A percentile compares a stretch with the other conserved stretches of the same genome.
Evolutionary conservation across 2,888 invertebrate genomes (phyloP).

Genomic region (Volucella inflata): DNA sequence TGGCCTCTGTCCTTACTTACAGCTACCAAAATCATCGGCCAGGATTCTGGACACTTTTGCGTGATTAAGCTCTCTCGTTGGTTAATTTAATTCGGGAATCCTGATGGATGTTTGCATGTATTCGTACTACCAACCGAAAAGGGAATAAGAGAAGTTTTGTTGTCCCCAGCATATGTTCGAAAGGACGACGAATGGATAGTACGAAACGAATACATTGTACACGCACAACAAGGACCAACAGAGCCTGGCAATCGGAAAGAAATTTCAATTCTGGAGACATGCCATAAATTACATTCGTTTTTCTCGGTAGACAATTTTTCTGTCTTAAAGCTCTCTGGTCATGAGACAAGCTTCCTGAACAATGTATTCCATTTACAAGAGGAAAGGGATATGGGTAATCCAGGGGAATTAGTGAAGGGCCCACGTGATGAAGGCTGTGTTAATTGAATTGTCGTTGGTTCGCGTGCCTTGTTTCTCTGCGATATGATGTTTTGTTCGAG

Average conservation of each 20-base stretch:
- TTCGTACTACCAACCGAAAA: conserved; percentile 10
- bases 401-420: conserved; percentile 68
- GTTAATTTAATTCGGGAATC: conserved; percentile 71
- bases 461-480: conserved; percentile 55
- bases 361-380: conserved; percentile 32
- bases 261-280: conserved; percentile 69
- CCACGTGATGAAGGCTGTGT: conserved; percentile 72
- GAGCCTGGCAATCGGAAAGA: conserved; percentile 55
- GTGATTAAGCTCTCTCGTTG: conserved; percentile 68
- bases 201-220: not conserved
- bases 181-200: not conserved
- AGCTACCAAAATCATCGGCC: conserved; percentile 1
- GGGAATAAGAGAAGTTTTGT: conserved; percentile 7
- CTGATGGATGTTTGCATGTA: conserved; percentile 71
- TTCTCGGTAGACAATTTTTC: conserved; percentile 34
- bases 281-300: conserved; percentile 70
- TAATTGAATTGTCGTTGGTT: conserved; percentile 75
- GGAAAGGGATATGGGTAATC: conserved; percentile 52
- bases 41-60: conserved; percentile 58
- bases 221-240: conserved; percentile 31
- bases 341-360: not conserved
- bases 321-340: conserved; percentile 31
- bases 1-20: conserved; percentile 27
- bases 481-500: conserved; percentile 27
- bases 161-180: conserved; percentile 42